phyloP scores from a whole-genome alignment of 35 echinoderm and acorn worm species.

The Hemicentrotus pulcherrimus region DNA sequence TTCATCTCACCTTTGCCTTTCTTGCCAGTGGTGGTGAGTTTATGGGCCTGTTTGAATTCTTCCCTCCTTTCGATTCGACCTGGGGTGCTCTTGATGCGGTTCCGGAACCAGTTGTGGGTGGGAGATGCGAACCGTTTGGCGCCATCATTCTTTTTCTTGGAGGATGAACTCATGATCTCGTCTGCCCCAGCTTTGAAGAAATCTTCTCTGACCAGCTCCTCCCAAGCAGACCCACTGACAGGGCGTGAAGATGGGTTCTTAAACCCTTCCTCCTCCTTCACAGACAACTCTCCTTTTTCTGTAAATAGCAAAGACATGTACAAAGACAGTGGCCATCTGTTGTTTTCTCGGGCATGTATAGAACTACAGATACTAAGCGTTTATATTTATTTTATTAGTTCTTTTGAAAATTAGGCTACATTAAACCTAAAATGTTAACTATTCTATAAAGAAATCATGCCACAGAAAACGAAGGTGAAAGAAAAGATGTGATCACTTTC shows the following conservation, averaged over 20 bases:
- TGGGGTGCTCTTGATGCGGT: constrained; percentile 30
- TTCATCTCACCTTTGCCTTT: constrained; percentile 29
- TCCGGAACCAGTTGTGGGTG: constrained; percentile 31
- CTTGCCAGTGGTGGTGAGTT: background rate
- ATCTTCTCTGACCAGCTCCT: background rate
- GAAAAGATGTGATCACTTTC: too few species aligned
- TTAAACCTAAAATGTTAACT: too few species aligned
- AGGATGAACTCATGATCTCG: constrained; percentile 45
- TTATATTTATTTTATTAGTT: too few species aligned
- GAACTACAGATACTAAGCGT: too few species aligned
- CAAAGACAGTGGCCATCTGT: too few species aligned
- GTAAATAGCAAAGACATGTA: background rate
- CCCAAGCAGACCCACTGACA: background rate
- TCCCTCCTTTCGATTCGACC: constrained; percentile 36
- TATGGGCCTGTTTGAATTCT: constrained; percentile 27
- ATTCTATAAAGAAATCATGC: too few species aligned
- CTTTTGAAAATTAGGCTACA: too few species aligned
- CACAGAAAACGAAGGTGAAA: too few species aligned
- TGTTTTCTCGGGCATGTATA: too few species aligned
- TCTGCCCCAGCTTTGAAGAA: constrained; percentile 7
- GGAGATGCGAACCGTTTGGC: constrained; percentile 20
- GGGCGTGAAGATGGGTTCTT: background rate
- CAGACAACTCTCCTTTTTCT: background rate
- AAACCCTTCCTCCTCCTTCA: background rate
- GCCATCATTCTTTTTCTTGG: constrained; percentile 13